Evolutionary conservation across 2,888 invertebrate genomes (phyloP), one percentile per base, ranked within the genome.

Genomic region (Meliscaeva auricollis): DNA sequence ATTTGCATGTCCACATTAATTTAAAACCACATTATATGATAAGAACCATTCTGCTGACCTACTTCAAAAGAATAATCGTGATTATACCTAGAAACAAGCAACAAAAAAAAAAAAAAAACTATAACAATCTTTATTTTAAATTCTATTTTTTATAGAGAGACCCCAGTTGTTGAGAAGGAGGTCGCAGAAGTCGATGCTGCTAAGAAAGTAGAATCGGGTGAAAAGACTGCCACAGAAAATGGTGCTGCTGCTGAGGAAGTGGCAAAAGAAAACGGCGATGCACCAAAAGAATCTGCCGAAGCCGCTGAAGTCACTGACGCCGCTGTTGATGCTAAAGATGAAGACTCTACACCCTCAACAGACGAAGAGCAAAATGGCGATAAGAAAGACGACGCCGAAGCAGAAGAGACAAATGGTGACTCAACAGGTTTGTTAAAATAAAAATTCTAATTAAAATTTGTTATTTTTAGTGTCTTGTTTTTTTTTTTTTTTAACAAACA

Each of bases 101-200:
- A 38, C 2, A 13, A 8, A 3, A 1, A 6, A 6, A 38, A 2
- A 13, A 38, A 38, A 13, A 20, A 41, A 5, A 15, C 2, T 26
- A 41, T 60, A 41, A 41, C 13, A 0, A 32, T 32, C 0, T 46
- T 15, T 44, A n/a, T 79, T 58, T 30, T 35, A 69, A 50, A 13
- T 70, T 83, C 66, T 32, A 11, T 46, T n/a, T n/a, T n/a, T 62
- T 64, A 35, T 60, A 92, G 92, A 83, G 92, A 91, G 88, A 90
- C 90, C 87, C 91, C 91, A 88, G 90, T 92, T 78, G 91, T 91
- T 78, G 92, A 92, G 90, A 92, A 92, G 89, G 90, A 90, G 62
- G 89, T 89, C 77, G 91, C 91, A 79, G 92, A 91, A 87, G 91
- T 91, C 80, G 91, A 76, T 35, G 72, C 90, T 87, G 89, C 89